Conservation (phyloP, 2,888 invertebrate genomes). For the Xiphydria camelus region DNA sequence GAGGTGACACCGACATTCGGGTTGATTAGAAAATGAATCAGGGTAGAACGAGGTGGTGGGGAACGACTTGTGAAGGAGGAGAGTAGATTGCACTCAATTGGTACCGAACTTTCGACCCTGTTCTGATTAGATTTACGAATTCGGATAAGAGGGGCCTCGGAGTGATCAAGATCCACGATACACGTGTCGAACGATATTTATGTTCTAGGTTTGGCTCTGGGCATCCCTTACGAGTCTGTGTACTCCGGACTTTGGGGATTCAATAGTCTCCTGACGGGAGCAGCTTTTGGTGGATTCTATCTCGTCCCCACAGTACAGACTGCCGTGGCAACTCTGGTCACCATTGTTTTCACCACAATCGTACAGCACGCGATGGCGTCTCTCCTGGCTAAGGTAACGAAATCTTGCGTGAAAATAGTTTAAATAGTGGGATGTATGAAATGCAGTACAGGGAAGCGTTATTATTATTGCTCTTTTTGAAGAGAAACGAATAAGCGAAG, state of each 20-base stretch:
- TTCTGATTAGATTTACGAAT: too few relatives aligned
- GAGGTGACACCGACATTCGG: too few relatives aligned
- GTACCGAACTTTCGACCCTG: too few relatives aligned
- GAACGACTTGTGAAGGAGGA: too few relatives aligned
- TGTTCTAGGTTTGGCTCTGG: conserved; percentile 38
- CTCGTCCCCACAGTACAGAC: conserved; percentile 52
- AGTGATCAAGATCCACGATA: not conserved
- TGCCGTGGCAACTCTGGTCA: conserved; percentile 41
- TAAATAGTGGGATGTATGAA: too few relatives aligned
- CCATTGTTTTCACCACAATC: conserved; percentile 49
- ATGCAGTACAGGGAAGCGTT: too few relatives aligned
- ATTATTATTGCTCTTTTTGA: too few relatives aligned
- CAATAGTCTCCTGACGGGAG: conserved; percentile 55
- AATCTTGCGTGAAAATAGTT: too few relatives aligned
- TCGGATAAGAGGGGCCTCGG: not conserved
- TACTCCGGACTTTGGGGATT: conserved; percentile 58
- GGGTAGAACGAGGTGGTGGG: too few relatives aligned
- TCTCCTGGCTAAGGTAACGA: conserved; percentile 40
- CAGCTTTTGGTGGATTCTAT: conserved; percentile 54
- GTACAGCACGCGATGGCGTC: conserved; percentile 47
- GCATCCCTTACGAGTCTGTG: conserved; percentile 37
- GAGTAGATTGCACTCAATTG: too few relatives aligned
- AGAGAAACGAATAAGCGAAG: too few relatives aligned
- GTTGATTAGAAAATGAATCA: too few relatives aligned
- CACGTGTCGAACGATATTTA: not conserved